phyloP scores from a whole-genome alignment of 2,797 vertebrate species.

The Buphagus erythrorhynchus region DNA sequence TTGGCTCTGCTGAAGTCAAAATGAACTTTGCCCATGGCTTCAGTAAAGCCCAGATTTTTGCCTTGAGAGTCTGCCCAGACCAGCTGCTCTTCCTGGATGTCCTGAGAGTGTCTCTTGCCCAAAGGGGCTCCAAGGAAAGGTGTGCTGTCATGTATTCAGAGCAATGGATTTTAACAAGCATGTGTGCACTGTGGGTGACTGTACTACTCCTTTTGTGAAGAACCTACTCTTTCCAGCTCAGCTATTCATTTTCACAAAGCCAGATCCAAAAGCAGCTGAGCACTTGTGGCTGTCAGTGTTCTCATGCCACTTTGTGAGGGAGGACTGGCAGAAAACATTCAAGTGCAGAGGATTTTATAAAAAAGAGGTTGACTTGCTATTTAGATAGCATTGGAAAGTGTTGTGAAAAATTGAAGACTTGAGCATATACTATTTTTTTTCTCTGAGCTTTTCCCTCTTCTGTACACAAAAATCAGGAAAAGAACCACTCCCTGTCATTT shows the following conservation, averaged over 20 bases:
- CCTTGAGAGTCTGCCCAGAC: slow-evolving; percentile 23
- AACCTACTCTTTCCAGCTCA: not conserved
- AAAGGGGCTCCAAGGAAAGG: not conserved
- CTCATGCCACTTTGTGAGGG: not conserved
- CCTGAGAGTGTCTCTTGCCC: not conserved
- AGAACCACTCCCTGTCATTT: not conserved
- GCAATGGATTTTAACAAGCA: not conserved
- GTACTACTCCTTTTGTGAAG: not conserved
- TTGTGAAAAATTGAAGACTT: not conserved
- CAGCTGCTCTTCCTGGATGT: slow-evolving; percentile 22
- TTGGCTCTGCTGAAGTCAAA: slow-evolving; percentile 13
- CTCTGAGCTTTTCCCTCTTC: not conserved
- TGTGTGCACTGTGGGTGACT: not conserved
- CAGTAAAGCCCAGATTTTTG: slow-evolving; percentile 21
- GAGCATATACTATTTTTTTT: not conserved
- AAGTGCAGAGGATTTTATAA: not conserved
- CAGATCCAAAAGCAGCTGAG: not conserved
- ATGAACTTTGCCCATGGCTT: slow-evolving; percentile 27
- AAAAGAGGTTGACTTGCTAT: not conserved
- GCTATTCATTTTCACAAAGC: not conserved
- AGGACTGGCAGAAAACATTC: not conserved
- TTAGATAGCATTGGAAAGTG: not conserved
- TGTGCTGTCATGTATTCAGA: not conserved
- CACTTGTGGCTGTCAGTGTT: not conserved
- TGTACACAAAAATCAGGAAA: not conserved